phyloP scores from a whole-genome alignment of 2,113 vertebrate genomes.

The Crotalus helleri region DNA sequence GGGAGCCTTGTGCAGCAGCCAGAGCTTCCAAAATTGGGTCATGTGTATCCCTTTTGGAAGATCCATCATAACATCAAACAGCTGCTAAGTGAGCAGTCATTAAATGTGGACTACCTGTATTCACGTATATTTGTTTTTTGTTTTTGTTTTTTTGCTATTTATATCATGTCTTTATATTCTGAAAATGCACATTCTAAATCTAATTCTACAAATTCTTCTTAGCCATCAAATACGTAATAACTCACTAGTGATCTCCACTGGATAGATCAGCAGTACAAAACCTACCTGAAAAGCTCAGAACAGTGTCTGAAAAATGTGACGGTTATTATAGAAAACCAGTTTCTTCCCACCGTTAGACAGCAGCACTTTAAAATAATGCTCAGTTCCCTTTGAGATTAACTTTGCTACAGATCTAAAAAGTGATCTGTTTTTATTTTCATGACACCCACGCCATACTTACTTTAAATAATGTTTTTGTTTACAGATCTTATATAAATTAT shows the following conservation, averaged over 20 bases:
- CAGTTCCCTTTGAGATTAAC: not conserved
- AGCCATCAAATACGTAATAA: not conserved
- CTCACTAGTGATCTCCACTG: not conserved
- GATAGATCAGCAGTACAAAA: not conserved
- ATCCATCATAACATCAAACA: no score
- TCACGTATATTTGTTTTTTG: not conserved
- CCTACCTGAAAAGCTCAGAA: no score
- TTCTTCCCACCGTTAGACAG: not conserved
- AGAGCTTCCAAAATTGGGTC: no score
- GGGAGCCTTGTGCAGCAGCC: no score
- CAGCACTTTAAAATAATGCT: not conserved
- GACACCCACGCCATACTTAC: not conserved
- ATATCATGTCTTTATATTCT: not conserved
- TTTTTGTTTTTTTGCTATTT: not conserved
- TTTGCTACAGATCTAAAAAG: not conserved
- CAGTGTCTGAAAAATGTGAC: not conserved
- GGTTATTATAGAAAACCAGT: not conserved
- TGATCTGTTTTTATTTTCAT: not conserved
- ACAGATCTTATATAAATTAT: not conserved
- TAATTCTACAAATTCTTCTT: not conserved
- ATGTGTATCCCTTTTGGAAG: no score
- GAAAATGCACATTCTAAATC: not conserved
- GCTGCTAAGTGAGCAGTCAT: no score
- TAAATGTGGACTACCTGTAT: not conserved
- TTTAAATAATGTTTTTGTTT: not conserved